Conservation (phyloP, 2,888 invertebrate species). For the Ellobium chinense region DNA sequence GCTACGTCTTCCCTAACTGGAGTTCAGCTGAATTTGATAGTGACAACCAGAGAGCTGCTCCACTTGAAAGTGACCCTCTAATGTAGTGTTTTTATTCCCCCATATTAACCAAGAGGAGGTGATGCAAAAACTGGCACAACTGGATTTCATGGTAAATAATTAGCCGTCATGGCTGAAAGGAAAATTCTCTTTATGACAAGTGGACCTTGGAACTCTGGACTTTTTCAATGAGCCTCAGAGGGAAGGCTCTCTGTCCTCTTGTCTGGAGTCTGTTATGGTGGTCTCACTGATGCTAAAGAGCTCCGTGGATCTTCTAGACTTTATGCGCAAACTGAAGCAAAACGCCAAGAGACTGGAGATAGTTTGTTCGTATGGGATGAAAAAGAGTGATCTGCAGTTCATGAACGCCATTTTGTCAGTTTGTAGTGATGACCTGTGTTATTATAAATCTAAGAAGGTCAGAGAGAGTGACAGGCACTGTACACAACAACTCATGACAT, state of each 20-base stretch:
- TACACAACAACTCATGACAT: too few species aligned
- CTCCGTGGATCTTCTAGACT: not conserved
- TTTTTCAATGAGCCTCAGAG: not conserved
- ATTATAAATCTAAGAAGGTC: slow-evolving; percentile 16
- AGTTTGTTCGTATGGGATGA: slow-evolving; percentile 23
- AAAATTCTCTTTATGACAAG: slow-evolving; percentile 25
- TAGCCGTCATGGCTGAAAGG: slow-evolving; percentile 17
- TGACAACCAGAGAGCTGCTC: not conserved
- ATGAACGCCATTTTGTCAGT: slow-evolving; percentile 26
- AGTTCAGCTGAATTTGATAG: too few species aligned
- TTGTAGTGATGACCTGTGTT: slow-evolving; percentile 27
- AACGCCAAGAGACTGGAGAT: slow-evolving; percentile 6
- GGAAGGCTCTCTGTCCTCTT: slow-evolving; percentile 1
- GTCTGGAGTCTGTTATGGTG: slow-evolving; percentile 18
- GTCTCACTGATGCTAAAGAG: slow-evolving; percentile 24
- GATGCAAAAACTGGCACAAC: not conserved
- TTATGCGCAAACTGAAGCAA: slow-evolving; percentile 12
- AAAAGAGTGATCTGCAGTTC: slow-evolving; percentile 7
- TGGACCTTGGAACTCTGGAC: not conserved
- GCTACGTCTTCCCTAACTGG: too few species aligned
- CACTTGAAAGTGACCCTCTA: not conserved
- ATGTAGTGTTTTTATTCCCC: slow-evolving; percentile 26
- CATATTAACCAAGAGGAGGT: not conserved
- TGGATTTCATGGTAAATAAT: not conserved
- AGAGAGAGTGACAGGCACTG: slow-evolving; percentile 18